Conservation (phyloP, 2,888 invertebrate species). For the Xanthostigma xanthostigma region DNA sequence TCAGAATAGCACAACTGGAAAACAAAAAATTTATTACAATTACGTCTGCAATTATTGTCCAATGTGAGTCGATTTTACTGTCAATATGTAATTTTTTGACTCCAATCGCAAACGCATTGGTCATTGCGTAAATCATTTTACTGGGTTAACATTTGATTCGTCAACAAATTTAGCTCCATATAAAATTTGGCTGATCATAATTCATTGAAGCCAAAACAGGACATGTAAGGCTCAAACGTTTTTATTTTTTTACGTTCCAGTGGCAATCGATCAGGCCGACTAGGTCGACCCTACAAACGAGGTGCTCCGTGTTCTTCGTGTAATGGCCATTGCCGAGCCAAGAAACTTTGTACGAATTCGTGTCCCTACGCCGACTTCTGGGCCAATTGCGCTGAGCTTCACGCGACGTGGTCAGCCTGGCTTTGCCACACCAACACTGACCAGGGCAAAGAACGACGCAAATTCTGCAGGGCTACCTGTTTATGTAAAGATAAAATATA, state of each 20-base stretch:
- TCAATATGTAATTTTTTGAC: conserved; percentile 3
- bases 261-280: conserved; percentile 46
- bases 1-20: conserved; percentile 30
- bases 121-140: not conserved
- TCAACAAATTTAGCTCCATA: no score
- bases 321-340: conserved; percentile 42
- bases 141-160: no score
- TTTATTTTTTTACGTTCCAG: conserved; percentile 35
- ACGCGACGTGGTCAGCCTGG: conserved; percentile 41
- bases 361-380: conserved; percentile 53
- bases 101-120: not conserved
- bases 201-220: no score
- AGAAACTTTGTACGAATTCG: conserved; percentile 55
- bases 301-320: conserved; percentile 53
- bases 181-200: no score
- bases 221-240: no score
- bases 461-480: conserved; percentile 59
- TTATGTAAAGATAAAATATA: conserved; percentile 42
- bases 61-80: conserved; percentile 38
- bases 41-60: conserved; percentile 79
- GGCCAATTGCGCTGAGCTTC: conserved; percentile 55
- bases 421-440: conserved; percentile 37
- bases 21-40: conserved; percentile 45
- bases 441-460: conserved; percentile 36
- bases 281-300: conserved; percentile 50